A percentile compares a stretch with the other conserved stretches of the same genome.
These are phyloP conservation scores for Trachelus troglodyta DNA, from an alignment of 2,888 invertebrate species.

Conservation along the genomic window DNA sequence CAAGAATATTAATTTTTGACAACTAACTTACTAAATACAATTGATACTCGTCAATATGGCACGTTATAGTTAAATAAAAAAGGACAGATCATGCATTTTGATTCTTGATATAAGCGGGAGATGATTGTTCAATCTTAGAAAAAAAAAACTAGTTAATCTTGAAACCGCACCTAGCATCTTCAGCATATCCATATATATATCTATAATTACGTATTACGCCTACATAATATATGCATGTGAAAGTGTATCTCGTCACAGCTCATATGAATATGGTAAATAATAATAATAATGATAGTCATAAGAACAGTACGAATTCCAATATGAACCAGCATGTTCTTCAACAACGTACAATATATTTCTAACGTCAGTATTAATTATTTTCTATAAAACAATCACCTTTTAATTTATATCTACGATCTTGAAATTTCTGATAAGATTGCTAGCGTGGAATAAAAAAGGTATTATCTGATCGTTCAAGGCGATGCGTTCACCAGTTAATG, in stretches of 20 bases:
- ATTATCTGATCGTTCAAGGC: background rate
- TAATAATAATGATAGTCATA: background rate
- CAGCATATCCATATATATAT: background rate
- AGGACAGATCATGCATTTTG: background rate
- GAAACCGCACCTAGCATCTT: background rate
- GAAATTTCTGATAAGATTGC: background rate
- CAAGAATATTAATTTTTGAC: background rate
- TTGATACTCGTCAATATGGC: background rate
- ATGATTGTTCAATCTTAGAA: background rate
- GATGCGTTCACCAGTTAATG: background rate
- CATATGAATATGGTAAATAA: background rate
- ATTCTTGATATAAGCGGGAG: background rate
- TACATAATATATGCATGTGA: background rate
- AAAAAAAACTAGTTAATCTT: background rate
- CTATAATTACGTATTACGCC: background rate
- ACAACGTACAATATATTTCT: background rate
- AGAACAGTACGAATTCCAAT: background rate
- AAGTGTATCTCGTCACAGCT: background rate
- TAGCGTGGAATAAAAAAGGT: background rate
- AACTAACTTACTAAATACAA: background rate
- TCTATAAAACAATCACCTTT: background rate
- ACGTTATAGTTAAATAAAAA: background rate
- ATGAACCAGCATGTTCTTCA: background rate
- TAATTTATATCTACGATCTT: background rate
- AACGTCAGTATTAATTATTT: background rate